These are phyloP conservation scores for Azemiops feae DNA, from an alignment of 2,113 vertebrate genomes.

Conservation along the genomic window DNA sequence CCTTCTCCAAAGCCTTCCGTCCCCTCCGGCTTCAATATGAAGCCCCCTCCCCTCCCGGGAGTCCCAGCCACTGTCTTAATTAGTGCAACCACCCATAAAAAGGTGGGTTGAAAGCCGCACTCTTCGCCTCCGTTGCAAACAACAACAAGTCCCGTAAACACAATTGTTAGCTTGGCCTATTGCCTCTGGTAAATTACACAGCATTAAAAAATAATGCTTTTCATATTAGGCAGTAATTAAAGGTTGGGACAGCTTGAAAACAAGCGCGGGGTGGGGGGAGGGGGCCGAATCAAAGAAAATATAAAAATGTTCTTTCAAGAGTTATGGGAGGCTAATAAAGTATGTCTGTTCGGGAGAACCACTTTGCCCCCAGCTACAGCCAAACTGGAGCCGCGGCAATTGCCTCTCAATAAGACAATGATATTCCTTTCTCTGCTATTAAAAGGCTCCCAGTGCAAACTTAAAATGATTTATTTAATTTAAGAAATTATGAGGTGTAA, in stretches of 20 bases:
- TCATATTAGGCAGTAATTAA: constrained; percentile 90
- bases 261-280: constrained; percentile 72
- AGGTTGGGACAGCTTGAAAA: constrained; percentile 85
- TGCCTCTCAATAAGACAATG: constrained; percentile 89
- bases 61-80: constrained; percentile 83
- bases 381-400: constrained; percentile 85
- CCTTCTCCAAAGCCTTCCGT: constrained; percentile 77
- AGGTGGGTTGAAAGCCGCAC: constrained; percentile 76
- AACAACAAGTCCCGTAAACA: constrained; percentile 79
- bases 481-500: constrained; percentile 89
- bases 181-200: constrained; percentile 86
- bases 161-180: constrained; percentile 82
- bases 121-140: constrained; percentile 79
- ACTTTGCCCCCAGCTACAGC: constrained; percentile 84
- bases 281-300: constrained; percentile 82
- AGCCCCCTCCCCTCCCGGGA: constrained; percentile 72
- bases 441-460: constrained; percentile 86
- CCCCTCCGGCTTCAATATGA: constrained; percentile 78
- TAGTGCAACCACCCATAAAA: constrained; percentile 87
- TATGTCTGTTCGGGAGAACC: constrained; percentile 80
- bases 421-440: constrained; percentile 89
- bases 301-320: constrained; percentile 85
- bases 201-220: constrained; percentile 90
- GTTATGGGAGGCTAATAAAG: constrained; percentile 87
- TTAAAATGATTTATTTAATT: constrained; percentile 90